phyloP scores from a whole-genome alignment of 2,113 vertebrate genomes.

The Hassar affinis region DNA sequence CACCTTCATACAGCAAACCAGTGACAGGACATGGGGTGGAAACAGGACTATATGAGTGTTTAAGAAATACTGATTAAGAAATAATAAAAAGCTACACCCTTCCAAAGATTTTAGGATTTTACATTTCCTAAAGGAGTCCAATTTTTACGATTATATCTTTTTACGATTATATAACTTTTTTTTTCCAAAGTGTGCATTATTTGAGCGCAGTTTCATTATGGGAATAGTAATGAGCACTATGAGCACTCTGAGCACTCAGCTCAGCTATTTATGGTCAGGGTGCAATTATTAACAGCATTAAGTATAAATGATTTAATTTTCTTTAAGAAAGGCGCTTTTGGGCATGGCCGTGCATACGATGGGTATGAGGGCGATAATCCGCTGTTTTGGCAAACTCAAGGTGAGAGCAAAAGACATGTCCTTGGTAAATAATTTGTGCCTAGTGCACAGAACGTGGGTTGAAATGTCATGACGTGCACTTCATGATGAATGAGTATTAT shows the following conservation, averaged over 20 bases:
- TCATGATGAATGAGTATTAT: conserved; percentile 1
- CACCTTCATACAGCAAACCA: no score
- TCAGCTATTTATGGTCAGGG: background rate
- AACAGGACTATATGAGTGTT: no score
- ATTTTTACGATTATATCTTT: no score
- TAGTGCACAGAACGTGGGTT: background rate
- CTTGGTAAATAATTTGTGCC: background rate
- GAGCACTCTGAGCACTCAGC: background rate
- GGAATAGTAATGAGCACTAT: no score
- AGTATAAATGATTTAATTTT: background rate
- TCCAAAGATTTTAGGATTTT: no score
- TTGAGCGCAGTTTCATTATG: no score
- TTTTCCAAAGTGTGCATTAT: no score
- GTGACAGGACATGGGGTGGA: no score
- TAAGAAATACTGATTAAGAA: no score
- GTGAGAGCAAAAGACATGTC: background rate
- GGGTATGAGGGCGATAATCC: background rate
- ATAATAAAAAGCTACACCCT: no score
- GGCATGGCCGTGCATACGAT: background rate
- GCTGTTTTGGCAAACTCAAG: background rate
- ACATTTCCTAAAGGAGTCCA: no score
- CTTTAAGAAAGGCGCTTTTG: background rate
- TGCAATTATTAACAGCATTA: background rate
- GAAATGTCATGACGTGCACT: conserved; percentile 1
- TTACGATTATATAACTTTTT: no score